These are phyloP conservation scores for Eudorcas thomsonii DNA, from an alignment of 2,113 vertebrate genomes.

Conservation along the genomic window DNA sequence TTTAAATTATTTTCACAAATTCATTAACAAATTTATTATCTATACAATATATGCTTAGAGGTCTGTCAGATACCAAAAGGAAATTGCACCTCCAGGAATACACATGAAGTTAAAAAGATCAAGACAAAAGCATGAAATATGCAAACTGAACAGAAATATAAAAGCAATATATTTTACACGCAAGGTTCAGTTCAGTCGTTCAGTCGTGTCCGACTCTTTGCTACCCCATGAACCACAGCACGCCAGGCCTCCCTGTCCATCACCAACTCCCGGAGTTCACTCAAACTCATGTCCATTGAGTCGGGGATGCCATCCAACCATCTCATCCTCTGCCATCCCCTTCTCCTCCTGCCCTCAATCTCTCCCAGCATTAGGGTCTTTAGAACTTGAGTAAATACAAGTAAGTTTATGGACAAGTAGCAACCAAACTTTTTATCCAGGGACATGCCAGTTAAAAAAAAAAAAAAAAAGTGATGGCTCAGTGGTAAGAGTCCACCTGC, in stretches of 20 bases:
- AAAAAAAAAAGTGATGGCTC: background rate
- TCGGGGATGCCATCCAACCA: background rate
- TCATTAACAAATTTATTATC: background rate
- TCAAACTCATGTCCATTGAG: background rate
- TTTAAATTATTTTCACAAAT: background rate
- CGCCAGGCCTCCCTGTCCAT: background rate
- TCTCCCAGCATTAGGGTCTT: background rate
- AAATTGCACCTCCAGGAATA: background rate
- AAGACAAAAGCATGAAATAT: background rate
- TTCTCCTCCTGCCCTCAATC: background rate
- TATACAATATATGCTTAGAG: background rate
- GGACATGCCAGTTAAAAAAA: background rate
- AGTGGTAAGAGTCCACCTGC: background rate
- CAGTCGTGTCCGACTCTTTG: background rate
- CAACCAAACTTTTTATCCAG: background rate
- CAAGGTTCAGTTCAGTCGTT: background rate
- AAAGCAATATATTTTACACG: background rate
- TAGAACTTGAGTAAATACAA: background rate
- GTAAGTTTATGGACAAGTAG: background rate
- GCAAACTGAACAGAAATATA: background rate
- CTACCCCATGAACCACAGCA: background rate
- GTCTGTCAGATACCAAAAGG: background rate
- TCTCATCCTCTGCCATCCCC: background rate
- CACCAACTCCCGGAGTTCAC: background rate
- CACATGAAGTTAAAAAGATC: background rate